These are phyloP conservation scores for Diplolepis rosae DNA, from an alignment of 2,888 invertebrate genomes.

Conservation along the genomic window DNA sequence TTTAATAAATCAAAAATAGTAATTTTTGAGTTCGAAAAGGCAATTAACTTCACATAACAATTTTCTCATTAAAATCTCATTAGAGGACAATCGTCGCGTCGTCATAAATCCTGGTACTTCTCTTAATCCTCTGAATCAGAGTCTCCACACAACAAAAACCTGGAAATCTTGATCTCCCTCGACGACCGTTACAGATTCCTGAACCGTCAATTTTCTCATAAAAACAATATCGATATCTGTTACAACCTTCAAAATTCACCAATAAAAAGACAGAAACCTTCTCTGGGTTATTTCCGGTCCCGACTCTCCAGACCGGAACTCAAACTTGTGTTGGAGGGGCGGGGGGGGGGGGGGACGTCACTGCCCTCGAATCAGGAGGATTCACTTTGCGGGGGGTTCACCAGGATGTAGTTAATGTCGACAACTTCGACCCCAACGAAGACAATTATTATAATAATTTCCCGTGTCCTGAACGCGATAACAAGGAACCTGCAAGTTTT, in stretches of 20 bases:
- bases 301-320: conserved; percentile 44
- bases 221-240: conserved; percentile 11
- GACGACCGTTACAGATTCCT: background rate
- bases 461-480: conserved; percentile 49
- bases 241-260: conserved; percentile 41
- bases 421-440: conserved; percentile 43
- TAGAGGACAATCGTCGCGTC: background rate
- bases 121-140: background rate
- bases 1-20: too few species aligned
- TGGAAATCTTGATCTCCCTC: background rate
- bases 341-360: conserved; percentile 36
- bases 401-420: conserved; percentile 43
- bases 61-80: background rate
- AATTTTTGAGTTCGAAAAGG: too few species aligned
- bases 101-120: background rate
- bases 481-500: conserved; percentile 44
- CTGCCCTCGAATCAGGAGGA: conserved; percentile 33
- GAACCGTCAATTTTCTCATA: background rate
- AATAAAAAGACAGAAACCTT: conserved; percentile 39
- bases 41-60: background rate
- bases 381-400: conserved; percentile 46
- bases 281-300: conserved; percentile 47
- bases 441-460: conserved; percentile 62
- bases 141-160: background rate
- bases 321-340: conserved; percentile 39